These are phyloP conservation scores for Heliothis virescens DNA, from an alignment of 1,140 invertebrate species.

Conservation along the genomic window DNA sequence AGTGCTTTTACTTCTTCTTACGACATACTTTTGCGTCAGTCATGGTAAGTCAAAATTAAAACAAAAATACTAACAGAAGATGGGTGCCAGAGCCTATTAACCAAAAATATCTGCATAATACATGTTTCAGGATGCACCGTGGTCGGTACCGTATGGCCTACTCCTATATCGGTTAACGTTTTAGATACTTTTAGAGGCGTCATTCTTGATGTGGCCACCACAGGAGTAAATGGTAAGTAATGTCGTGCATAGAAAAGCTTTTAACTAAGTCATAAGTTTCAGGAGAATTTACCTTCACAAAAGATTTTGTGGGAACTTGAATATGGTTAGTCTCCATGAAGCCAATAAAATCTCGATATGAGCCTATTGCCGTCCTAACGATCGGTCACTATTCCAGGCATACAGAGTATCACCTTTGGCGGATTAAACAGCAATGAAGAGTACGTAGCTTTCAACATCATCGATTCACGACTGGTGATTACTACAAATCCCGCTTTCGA, in stretches of 20 bases:
- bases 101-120: background rate
- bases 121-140: background rate
- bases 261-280: too few relatives aligned
- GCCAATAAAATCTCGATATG: too few relatives aligned
- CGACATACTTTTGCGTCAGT: background rate
- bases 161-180: background rate
- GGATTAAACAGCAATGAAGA: conserved; percentile 64
- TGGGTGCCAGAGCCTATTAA: too few relatives aligned
- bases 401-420: conserved; percentile 53
- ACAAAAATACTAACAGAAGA: background rate
- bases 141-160: background rate
- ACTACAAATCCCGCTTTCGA: conserved; percentile 61
- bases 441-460: conserved; percentile 58
- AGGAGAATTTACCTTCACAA: too few relatives aligned
- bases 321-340: too few relatives aligned
- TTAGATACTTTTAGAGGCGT: background rate
- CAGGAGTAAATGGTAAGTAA: too few relatives aligned
- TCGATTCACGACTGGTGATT: conserved; percentile 60
- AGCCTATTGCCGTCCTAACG: too few relatives aligned
- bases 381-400: conserved; percentile 54
- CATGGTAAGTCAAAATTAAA: background rate
- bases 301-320: too few relatives aligned
- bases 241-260: too few relatives aligned
- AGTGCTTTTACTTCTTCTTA: background rate
- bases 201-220: background rate